These are phyloP conservation scores for Hydropsyche tenuis DNA, from an alignment of 1,140 invertebrate species.

Conservation along the genomic window DNA sequence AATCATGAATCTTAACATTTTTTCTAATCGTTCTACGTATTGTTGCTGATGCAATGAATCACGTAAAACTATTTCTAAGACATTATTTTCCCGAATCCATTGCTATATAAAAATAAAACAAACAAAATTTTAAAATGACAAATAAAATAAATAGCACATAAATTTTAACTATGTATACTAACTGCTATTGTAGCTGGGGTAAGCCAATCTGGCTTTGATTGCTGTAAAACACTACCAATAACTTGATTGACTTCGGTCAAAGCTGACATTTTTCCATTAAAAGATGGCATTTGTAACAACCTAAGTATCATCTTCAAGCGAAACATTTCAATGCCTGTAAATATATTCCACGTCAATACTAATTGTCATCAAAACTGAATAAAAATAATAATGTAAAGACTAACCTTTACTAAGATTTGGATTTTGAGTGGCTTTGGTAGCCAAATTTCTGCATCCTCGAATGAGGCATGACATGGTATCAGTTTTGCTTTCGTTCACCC, in stretches of 20 bases:
- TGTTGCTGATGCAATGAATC: constrained; percentile 97
- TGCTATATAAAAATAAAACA: constrained; percentile 72
- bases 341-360: constrained; percentile 39
- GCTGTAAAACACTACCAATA: constrained; percentile 88
- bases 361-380: constrained; percentile 12
- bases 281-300: constrained; percentile 95
- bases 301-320: constrained; percentile 95
- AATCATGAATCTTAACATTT: constrained; percentile 95
- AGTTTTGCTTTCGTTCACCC: constrained; percentile 90
- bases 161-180: constrained; percentile 56
- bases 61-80: constrained; percentile 92
- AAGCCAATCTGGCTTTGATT: constrained; percentile 93
- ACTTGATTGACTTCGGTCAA: constrained; percentile 99
- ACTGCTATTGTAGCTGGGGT: constrained; percentile 93
- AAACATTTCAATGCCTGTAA: constrained; percentile 91
- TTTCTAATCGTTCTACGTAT: constrained; percentile 97
- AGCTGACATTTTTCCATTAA: constrained; percentile 99
- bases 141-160: background rate
- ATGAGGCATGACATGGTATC: constrained; percentile 91
- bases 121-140: constrained; percentile 36
- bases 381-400: background rate
- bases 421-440: constrained; percentile 64
- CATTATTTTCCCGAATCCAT: constrained; percentile 97
- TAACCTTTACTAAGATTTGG: constrained; percentile 60
- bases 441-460: constrained; percentile 87